Base-by-base conservation (phyloP, 2,888 invertebrate species). In the Raillietiella orientalis region DNA sequence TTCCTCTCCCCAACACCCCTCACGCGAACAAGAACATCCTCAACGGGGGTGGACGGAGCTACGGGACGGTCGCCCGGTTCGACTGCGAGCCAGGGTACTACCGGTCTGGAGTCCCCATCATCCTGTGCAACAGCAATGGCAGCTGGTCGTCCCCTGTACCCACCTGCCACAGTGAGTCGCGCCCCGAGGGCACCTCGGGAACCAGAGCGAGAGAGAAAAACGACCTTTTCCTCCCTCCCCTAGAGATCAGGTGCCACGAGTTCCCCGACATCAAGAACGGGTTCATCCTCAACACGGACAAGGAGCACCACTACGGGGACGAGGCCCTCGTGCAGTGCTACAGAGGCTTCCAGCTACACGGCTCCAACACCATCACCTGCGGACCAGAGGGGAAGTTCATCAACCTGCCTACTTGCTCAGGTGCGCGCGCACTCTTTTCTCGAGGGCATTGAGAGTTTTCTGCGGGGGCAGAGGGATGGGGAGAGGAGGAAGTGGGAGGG, bases 81-180 rank as follows among this genome's bases (percentile, higher is more conserved):
- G 77, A 77, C 45, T 84, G 82, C 40, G 77, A 79, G 39, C 65
- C 77, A 4, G 82, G 82, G 3, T 82, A 77, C 40, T 63, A 72
- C 28, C 58, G 82, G 34, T 64, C 60, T 35, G 82, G 82, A 16
- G 67, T 71, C 41, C 82, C 82, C 10, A 79, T 79, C 3, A 59
- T 82, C 21, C 59, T 77, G 19, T 84, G 82, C 44, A 79, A 79
- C 75, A 79, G 77, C 40, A 79, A 82, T 40, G 82, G 82, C 26
- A 77, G 79, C 6, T 84, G 82, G 82, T 79, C 79, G 30, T 75
- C 74, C 30, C 64, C 70, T 35, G 74, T 79, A 4, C 82, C 82
- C 2, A 62, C 64, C 4, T 82, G 82, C 45, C 59, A 71, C 17
- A 60, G 75, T 50, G 55, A 52, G 55, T 45, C 21, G 14, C 21